phyloP scores from a whole-genome alignment of 2,888 invertebrate species.

The Morpho deidamia region DNA sequence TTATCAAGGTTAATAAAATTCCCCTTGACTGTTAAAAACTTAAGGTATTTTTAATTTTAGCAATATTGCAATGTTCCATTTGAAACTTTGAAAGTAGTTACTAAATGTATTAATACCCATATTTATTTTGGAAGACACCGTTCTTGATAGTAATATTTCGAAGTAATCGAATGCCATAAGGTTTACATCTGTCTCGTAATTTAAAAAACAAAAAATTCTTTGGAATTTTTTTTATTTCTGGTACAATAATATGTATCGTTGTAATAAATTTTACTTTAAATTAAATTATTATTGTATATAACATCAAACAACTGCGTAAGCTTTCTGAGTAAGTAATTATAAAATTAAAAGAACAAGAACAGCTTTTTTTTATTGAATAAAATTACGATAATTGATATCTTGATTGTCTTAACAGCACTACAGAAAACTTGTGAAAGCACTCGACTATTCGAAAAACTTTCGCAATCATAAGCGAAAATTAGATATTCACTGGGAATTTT shows the following conservation, averaged over 20 bases:
- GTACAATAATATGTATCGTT: no score
- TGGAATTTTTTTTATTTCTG: no score
- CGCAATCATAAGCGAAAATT: not conserved
- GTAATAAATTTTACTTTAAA: no score
- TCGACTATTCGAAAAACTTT: not conserved
- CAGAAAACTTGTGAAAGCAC: not conserved
- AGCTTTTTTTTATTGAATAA: no score
- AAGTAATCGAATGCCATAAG: slow-evolving; percentile 4
- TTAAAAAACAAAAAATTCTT: not conserved
- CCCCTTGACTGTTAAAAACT: slow-evolving; percentile 71
- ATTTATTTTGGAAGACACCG: slow-evolving; percentile 65
- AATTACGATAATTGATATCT: no score
- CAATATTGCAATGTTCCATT: slow-evolving; percentile 39
- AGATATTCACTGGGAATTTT: slow-evolving; percentile 37
- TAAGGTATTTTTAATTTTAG: slow-evolving; percentile 59
- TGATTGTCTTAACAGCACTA: no score
- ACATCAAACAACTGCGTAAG: no score
- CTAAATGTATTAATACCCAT: slow-evolving; percentile 41
- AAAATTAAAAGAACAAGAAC: no score
- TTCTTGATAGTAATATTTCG: slow-evolving; percentile 20
- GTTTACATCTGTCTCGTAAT: not conserved
- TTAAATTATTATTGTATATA: no score
- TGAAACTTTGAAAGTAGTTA: slow-evolving; percentile 24
- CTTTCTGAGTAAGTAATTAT: no score
- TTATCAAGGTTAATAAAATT: slow-evolving; percentile 46